phyloP scores from a whole-genome alignment of 2,113 vertebrate species.

The Willisornis vidua region DNA sequence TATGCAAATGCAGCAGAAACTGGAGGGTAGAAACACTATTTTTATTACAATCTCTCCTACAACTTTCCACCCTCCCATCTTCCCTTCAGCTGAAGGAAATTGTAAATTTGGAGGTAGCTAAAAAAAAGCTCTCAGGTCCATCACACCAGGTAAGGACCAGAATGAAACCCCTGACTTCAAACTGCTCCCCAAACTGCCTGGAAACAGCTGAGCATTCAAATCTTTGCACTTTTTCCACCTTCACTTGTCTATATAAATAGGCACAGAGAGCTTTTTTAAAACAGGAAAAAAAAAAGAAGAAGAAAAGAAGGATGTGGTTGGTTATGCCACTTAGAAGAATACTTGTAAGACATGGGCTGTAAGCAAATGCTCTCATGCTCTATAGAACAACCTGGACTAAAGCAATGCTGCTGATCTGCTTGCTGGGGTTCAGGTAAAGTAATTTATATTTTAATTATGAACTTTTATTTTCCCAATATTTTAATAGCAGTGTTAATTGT shows the following conservation, averaged over 20 bases:
- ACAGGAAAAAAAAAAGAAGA: not conserved
- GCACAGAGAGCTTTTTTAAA: not conserved
- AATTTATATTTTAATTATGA: not conserved
- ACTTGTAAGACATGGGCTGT: not conserved
- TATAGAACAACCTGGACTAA: not conserved
- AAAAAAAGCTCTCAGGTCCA: not conserved
- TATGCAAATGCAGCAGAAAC: constrained; percentile 13
- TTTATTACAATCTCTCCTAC: not conserved
- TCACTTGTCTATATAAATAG: not conserved
- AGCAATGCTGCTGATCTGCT: not conserved
- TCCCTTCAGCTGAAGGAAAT: not conserved
- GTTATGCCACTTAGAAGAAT: not conserved
- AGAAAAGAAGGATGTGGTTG: constrained; percentile 57
- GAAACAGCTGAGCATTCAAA: not conserved
- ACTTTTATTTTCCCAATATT: not conserved
- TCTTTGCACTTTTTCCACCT: not conserved
- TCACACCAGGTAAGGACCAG: not conserved
- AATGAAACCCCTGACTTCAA: not conserved
- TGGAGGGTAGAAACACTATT: not conserved
- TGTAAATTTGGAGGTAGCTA: not conserved
- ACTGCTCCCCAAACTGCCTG: not conserved
- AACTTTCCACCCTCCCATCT: not conserved
- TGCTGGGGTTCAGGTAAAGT: constrained; percentile 21
- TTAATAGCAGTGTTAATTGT: not conserved
- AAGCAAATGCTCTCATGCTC: not conserved